Percentiles rank a stretch among this genome's conserved stretches.
phyloP scores from a whole-genome alignment of 2,113 vertebrate species.

The Oryzias melastigma region DNA sequence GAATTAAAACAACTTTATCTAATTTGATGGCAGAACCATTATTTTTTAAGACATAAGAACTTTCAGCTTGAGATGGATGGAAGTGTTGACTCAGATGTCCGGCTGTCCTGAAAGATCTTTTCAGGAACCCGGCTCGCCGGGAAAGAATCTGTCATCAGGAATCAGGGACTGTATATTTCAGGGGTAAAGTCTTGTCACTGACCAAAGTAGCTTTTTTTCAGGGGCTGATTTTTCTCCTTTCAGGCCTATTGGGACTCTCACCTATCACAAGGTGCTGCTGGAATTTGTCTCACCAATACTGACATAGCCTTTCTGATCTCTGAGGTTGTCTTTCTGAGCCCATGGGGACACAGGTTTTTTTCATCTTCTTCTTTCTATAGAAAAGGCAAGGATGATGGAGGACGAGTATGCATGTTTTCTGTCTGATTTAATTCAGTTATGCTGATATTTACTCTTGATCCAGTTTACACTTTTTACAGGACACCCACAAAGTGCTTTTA shows the following conservation, averaged over 20 bases:
- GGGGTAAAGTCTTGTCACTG: conserved; percentile 19
- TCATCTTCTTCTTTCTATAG: conserved; percentile 1
- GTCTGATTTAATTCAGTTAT: neutral
- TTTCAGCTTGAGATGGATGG: neutral
- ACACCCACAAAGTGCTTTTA: no score
- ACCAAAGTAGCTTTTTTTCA: conserved; percentile 9
- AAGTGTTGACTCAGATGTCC: neutral
- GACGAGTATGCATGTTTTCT: neutral
- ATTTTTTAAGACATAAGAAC: no score
- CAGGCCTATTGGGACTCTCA: conserved; percentile 26
- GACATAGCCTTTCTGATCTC: conserved; percentile 49
- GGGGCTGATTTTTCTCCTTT: conserved; percentile 16
- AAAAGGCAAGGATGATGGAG: conserved; percentile 12
- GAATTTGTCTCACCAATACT: conserved; percentile 52
- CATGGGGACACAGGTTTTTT: conserved; percentile 9
- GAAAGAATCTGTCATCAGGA: conserved; percentile 3
- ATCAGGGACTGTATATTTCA: conserved; percentile 27
- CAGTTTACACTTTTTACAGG: neutral
- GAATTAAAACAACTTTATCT: no score
- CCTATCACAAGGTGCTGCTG: neutral
- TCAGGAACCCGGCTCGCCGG: neutral
- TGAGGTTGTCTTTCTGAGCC: conserved; percentile 42
- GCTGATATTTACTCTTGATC: neutral
- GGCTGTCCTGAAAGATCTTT: neutral
- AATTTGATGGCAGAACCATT: no score